Evolutionary conservation across 2,888 invertebrate genomes (phyloP).

Genomic region (Mythimna loreyi): DNA sequence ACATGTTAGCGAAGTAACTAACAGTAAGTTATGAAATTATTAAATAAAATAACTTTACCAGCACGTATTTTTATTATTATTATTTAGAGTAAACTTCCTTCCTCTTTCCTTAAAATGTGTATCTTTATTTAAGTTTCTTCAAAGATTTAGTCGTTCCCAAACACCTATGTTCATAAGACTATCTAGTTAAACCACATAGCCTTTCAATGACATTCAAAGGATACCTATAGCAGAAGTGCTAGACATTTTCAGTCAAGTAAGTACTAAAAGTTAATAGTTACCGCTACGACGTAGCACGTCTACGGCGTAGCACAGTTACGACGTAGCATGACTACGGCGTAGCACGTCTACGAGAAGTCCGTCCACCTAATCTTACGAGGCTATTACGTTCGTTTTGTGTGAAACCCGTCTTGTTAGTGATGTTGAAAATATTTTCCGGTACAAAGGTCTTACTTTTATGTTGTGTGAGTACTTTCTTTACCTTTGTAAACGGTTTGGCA

Average conservation of each 20-base stretch:
- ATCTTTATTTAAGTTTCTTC: too few species aligned
- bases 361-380: slow-evolving; percentile 34
- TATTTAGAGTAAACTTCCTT: too few species aligned
- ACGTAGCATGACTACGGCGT: slow-evolving; percentile 38
- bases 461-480: slow-evolving; percentile 4
- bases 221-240: slow-evolving; percentile 10
- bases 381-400: slow-evolving; percentile 32
- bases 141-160: too few species aligned
- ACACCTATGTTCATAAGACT: neutral
- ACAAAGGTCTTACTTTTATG: slow-evolving; percentile 1
- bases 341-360: slow-evolving; percentile 55
- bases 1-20: too few species aligned
- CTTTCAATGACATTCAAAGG: slow-evolving; percentile 1
- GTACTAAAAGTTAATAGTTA: slow-evolving; percentile 42
- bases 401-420: slow-evolving; percentile 29
- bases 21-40: too few species aligned
- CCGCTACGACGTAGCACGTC: slow-evolving; percentile 21
- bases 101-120: too few species aligned
- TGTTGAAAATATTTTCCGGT: slow-evolving; percentile 13
- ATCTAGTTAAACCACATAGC: neutral
- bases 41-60: too few species aligned
- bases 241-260: slow-evolving; percentile 15
- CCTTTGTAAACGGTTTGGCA: slow-evolving; percentile 5
- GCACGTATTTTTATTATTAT: too few species aligned
- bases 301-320: slow-evolving; percentile 24